Evolutionary conservation across 1,140 invertebrate species (phyloP), one percentile per base, ranked within the genome.

Genomic region (Drosophila equinoxialis): DNA sequence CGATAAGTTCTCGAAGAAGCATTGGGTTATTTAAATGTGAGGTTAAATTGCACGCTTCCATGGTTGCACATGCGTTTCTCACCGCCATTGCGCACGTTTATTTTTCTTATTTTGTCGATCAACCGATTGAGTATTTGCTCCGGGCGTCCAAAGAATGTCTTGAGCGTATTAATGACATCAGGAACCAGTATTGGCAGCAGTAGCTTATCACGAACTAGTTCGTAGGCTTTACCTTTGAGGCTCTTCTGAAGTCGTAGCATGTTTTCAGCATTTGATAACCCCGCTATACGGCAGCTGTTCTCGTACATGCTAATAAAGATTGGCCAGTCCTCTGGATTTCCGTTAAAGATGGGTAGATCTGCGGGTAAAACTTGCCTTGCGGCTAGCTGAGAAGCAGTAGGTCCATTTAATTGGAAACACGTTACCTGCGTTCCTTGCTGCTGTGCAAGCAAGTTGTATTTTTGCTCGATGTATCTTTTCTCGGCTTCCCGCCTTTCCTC

Each of bases 171-270:
- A 10, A 23, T 54, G 13, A 54, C 51, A 17, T 51, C 20, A 13
- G 20, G 20, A 11, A 26, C 51, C 51, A 54, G 35, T 37, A 37
- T 37, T 45, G 39, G 13, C 6, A 45, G 20, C n/a, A 63, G n/a
- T 2, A 63, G 13, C n/a, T 63, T 63, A 11, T 48, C 41, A 3
- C 41, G 20, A 14, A 48, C 42, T 42, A 48, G 6, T 20, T 48
- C 41, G n/a, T 48, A 45, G 1, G 42, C 23, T 63, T 63, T 33
- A 26, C 10, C 6, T 17, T 63, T 63, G 39, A 51, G 42, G 5
- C n/a, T 45, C 13, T 63, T 63, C n/a, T 63, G 61, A 11, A 48
- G 61, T n/a, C 42, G 42, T 14, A 48, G 61, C 41, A 51, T 63
- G 20, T 63, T 45, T 48, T 63, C 30, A 1, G 8, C 41, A 4